Conservation (phyloP, 2,113 vertebrate genomes). For the Mustelus asterias region DNA sequence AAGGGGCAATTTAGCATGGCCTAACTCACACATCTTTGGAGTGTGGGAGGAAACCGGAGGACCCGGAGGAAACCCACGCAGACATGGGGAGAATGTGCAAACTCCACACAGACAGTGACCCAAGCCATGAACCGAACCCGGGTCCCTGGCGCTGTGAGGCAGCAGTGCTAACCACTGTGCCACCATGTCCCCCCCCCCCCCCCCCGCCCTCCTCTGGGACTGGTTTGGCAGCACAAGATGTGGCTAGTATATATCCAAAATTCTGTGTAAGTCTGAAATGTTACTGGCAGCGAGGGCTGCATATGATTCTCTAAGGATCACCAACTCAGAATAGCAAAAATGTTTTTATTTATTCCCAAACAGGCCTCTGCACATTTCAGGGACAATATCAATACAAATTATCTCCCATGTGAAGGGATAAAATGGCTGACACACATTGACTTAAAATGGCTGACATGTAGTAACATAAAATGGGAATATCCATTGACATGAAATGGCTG, state of each 20-base stretch:
- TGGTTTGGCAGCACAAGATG: neutral
- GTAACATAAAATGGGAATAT: neutral
- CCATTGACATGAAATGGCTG: neutral
- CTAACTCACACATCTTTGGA: too few relatives aligned
- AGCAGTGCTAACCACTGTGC: too few relatives aligned
- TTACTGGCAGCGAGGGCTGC: neutral
- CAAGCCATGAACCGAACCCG: too few relatives aligned
- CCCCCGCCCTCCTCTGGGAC: too few relatives aligned
- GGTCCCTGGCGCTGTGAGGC: too few relatives aligned
- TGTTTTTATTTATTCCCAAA: neutral
- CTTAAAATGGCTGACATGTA: neutral
- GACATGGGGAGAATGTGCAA: too few relatives aligned
- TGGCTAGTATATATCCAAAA: neutral
- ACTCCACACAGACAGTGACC: too few relatives aligned
- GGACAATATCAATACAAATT: neutral
- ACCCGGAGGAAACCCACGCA: too few relatives aligned
- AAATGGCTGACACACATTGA: neutral
- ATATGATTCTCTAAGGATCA: neutral
- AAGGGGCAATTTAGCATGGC: too few relatives aligned
- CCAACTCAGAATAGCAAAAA: neutral
- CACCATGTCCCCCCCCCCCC: too few relatives aligned
- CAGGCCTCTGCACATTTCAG: neutral
- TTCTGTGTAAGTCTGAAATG: neutral
- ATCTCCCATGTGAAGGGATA: neutral
- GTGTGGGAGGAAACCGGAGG: too few relatives aligned